Evolutionary conservation across 2,888 invertebrate species (phyloP), one percentile per base, ranked within the genome.

Genomic region (Malacosoma neustria): DNA sequence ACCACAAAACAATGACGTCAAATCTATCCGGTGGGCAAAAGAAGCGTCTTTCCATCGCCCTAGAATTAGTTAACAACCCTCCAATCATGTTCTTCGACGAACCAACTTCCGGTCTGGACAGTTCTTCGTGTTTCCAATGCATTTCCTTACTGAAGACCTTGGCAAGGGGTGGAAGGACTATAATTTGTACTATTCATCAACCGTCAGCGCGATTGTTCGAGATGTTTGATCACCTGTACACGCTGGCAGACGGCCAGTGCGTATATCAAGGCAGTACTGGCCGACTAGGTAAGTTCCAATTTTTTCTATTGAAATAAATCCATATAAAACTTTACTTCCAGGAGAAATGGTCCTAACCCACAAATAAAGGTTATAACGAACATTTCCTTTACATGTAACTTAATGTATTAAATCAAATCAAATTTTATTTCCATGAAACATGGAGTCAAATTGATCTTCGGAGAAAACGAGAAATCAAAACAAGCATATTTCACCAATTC

Each of bases 31-130:
- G 98, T 13, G 98, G 98, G 1, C 97, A 98, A 72, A 94, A 97
- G 76, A 98, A 98, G 67, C 92, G 98, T 52, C 89, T 98, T 1
- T 97, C 97, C 0, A 98, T 98, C 43, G 98, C 97, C 11, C 80
- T 97, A 48, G 98, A 98, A 77, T 87, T 98, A 50, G 97, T 98
- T 49, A 97, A 96, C 84, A 98, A 98, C 75, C 98, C 98, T 6
- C 97, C 98, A 0, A 93, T 98, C 45, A 97, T 98, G 97, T 98
- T 98, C 84, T 97, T 98, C 70, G 98, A 98, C 70, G 98, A 98
- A 73, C 98, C 98, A 1, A 98, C 98, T 46, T 97, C 97, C 49
- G 98, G 98, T 3, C 79, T 98, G 65, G 98, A 98, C 86, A 97
- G 97, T 51, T 95, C 97, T 1, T 97, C 97, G 0, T 97, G 97